These are phyloP conservation scores for Macrostomum cliftonense DNA, from an alignment of 2,888 invertebrate genomes.

Conservation along the genomic window DNA sequence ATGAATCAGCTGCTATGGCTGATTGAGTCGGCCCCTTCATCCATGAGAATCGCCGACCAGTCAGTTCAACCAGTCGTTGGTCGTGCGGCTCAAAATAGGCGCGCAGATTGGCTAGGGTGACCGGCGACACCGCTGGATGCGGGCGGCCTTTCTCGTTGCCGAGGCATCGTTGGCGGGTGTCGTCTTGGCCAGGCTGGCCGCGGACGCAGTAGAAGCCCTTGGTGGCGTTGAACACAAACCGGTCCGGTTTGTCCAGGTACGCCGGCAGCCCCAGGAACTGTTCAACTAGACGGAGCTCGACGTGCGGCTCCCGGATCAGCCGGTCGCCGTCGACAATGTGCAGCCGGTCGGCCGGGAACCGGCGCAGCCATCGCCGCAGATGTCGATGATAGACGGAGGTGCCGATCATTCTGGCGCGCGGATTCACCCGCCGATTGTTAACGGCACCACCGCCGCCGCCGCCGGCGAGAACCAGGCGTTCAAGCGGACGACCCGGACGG, in stretches of 20 bases:
- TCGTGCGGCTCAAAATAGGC: too few species aligned
- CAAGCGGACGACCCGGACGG: background rate
- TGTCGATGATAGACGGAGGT: slow-evolving; percentile 74
- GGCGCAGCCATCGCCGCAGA: slow-evolving; percentile 71
- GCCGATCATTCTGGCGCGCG: slow-evolving; percentile 12
- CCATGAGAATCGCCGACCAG: too few species aligned
- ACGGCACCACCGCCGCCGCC: too few species aligned
- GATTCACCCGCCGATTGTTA: background rate
- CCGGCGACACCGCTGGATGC: slow-evolving; percentile 64
- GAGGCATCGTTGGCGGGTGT: slow-evolving; percentile 46
- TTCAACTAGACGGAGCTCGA: slow-evolving; percentile 26
- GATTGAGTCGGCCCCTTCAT: too few species aligned
- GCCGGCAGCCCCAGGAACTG: slow-evolving; percentile 24
- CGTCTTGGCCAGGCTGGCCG: too few species aligned
- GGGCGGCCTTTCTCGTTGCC: slow-evolving; percentile 66
- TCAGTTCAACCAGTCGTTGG: too few species aligned
- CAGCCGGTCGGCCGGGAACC: slow-evolving; percentile 72
- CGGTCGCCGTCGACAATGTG: slow-evolving; percentile 58
- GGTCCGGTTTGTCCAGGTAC: slow-evolving; percentile 9
- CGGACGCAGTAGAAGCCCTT: slow-evolving; percentile 3
- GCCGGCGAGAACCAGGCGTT: background rate
- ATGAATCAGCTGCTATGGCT: too few species aligned
- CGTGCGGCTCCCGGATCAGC: slow-evolving; percentile 26
- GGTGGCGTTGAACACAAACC: background rate
- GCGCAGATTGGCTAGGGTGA: too few species aligned